Conservation (phyloP, 2,888 invertebrate species). For the Eupithecia vulgata region DNA sequence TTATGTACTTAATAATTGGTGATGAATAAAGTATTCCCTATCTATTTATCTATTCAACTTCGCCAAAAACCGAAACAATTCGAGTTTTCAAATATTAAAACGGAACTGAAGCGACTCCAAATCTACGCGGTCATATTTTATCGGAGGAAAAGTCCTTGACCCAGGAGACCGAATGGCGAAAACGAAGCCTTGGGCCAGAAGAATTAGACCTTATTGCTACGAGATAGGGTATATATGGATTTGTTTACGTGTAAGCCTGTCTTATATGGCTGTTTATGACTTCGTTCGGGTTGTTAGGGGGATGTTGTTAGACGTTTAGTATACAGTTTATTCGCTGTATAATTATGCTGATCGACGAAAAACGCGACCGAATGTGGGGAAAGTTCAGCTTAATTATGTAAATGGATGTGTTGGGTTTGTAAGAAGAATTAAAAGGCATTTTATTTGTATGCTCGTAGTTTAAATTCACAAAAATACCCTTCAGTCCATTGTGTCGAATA, state of each 20-base stretch:
- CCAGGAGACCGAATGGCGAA: conserved; percentile 33
- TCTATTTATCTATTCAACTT: neutral
- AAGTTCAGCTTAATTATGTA: conserved; percentile 7
- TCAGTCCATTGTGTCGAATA: too few species aligned
- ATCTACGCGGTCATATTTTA: conserved; percentile 35
- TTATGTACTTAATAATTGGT: too few species aligned
- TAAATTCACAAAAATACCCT: neutral
- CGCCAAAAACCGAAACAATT: neutral
- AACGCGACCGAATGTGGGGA: conserved; percentile 10
- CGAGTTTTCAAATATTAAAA: conserved; percentile 22
- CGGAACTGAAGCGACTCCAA: conserved; percentile 26
- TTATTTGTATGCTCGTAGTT: neutral
- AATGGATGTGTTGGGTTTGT: neutral
- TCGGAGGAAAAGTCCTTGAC: conserved; percentile 38
- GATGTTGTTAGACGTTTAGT: conserved; percentile 26
- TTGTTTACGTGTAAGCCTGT: conserved; percentile 26
- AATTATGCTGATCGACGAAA: conserved; percentile 22
- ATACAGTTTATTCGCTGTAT: conserved; percentile 19
- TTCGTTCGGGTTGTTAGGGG: conserved; percentile 29
- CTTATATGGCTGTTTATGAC: conserved; percentile 32
- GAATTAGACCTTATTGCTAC: conserved; percentile 26
- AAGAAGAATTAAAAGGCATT: neutral
- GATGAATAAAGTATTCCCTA: too few species aligned
- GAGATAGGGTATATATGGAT: conserved; percentile 24
- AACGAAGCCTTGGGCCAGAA: conserved; percentile 26